Conservation (phyloP, 2,888 invertebrate genomes). For the Acronicta alni region DNA sequence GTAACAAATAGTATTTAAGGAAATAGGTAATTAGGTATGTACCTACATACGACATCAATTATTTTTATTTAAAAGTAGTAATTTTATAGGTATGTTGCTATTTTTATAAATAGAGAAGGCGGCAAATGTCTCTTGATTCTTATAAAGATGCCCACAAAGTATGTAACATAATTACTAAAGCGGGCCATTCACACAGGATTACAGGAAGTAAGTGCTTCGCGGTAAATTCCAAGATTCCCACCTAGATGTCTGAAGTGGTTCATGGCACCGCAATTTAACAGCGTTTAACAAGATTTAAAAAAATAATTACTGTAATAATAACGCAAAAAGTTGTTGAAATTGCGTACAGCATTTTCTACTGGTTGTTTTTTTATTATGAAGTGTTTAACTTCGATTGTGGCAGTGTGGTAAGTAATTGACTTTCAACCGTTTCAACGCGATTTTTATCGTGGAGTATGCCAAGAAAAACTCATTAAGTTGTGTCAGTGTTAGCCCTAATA, state of each 20-base stretch:
- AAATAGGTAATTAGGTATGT: no score
- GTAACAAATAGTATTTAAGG: no score
- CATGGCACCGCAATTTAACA: conserved; percentile 40
- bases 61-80: no score
- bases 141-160: conserved; percentile 15
- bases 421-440: no score
- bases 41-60: no score
- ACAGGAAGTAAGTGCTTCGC: conserved; percentile 45
- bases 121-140: background rate
- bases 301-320: conserved; percentile 21
- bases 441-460: no score
- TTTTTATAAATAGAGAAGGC: no score
- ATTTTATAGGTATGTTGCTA: no score
- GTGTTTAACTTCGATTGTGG: conserved; percentile 18
- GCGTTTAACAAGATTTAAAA: conserved; percentile 35
- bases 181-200: conserved; percentile 34
- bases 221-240: conserved; percentile 45
- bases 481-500: no score
- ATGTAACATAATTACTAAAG: conserved; percentile 36
- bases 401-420: background rate
- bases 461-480: no score
- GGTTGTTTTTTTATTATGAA: conserved; percentile 21
- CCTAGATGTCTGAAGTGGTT: conserved; percentile 46
- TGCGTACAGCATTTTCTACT: conserved; percentile 20
- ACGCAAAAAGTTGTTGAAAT: conserved; percentile 20